Evolutionary conservation across 2,888 invertebrate species (phyloP), one percentile per base, ranked within the genome.

Genomic region (Tineola bisselliella): DNA sequence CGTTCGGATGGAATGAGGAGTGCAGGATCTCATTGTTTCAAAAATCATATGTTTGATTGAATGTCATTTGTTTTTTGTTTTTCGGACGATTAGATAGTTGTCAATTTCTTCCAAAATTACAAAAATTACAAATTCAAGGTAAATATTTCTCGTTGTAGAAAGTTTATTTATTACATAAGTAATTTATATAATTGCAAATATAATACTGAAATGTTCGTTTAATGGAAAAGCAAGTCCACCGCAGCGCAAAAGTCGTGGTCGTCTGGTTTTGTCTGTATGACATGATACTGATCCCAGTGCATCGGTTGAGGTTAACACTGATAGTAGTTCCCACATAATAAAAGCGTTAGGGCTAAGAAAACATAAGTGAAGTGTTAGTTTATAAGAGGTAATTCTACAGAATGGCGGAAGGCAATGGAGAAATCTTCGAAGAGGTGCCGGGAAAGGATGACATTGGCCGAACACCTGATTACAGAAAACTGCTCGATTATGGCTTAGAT

Each of bases 401-500:
- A 91, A 93, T 93, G 93, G 93, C 93, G 89, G 93, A 93, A 90
- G 93, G 93, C 87, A 93, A 93, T 91, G 93, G 93, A 90, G 93
- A 93, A 90, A 89, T 93, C 89, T 89, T 91, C 86, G 92, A 92
- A 88, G 92, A 92, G 87, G 84, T 82, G 75, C 89, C 90, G 80
- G 90, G 90, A 74, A 89, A 90, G 78, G 89, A 89, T 82, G 91
- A 91, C 75, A 83, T 88, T 78, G 89, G 91, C 86, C 89, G 91
- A 76, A 94, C 96, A 78, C 95, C 94, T 87, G 97, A 97, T 89
- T 97, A 95, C 88, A 92, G 93, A 80, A 97, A 97, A 90, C 91
- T 98, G 74, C 90, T 97, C 76, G 95, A 96, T 79, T 97, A 97
- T 91, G 98, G 98, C 87, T 92, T 98, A 84, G 95, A 96, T 88